A percentile compares a stretch with the other conserved stretches of the same genome.
Conservation (phyloP, 2,888 invertebrate species). For the Spodoptera picta region DNA sequence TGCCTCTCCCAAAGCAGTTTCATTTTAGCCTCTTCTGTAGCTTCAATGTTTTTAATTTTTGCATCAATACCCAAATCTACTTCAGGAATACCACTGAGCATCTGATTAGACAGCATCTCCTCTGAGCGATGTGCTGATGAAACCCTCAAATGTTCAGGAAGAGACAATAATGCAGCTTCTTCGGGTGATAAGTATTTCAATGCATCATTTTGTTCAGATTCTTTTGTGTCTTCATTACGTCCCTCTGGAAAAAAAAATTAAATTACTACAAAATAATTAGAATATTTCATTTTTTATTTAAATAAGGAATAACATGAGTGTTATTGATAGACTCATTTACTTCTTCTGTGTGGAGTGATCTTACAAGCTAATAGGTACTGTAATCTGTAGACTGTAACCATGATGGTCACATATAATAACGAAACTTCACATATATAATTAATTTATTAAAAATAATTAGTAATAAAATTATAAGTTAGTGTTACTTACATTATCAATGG, state of each 20-base stretch:
- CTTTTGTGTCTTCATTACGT: conserved; percentile 77
- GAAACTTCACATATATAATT: too few species aligned
- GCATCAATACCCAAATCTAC: conserved; percentile 99
- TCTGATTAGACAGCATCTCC: conserved; percentile 99
- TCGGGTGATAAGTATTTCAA: conserved; percentile 94
- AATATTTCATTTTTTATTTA: too few species aligned
- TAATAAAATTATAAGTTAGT: too few species aligned
- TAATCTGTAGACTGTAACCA: too few species aligned
- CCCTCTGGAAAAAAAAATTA: conserved; percentile 71
- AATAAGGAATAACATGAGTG: too few species aligned
- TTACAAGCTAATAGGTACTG: too few species aligned
- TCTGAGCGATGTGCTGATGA: conserved; percentile 96
- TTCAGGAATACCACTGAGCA: conserved; percentile 99
- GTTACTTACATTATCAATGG: too few species aligned
- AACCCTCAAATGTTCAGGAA: conserved; percentile 96
- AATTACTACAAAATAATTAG: too few species aligned
- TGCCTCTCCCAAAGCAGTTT: conserved; percentile 96
- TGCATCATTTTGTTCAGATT: conserved; percentile 78
- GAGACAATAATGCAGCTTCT: conserved; percentile 95
- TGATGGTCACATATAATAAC: too few species aligned
- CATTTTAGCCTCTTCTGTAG: conserved; percentile 99
- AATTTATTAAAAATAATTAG: too few species aligned
- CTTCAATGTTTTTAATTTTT: conserved; percentile 99
- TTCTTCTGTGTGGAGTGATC: too few species aligned
- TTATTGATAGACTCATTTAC: too few species aligned